Evolutionary conservation across 2,888 invertebrate genomes (phyloP).

Genomic region (Melolontha melolontha): DNA sequence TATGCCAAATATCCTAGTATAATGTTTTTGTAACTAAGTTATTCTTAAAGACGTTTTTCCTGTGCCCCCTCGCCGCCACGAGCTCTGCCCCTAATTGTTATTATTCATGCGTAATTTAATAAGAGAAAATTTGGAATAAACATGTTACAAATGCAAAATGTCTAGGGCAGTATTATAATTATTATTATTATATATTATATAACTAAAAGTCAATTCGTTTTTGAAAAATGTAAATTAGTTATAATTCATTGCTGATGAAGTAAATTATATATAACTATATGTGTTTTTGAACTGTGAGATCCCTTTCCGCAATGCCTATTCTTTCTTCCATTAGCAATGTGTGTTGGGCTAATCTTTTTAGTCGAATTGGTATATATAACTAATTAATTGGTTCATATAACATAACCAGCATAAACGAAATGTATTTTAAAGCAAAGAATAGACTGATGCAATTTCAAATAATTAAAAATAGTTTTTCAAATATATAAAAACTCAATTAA

Average conservation of each 20-base stretch:
- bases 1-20: constrained; percentile 64
- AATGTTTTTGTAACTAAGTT: constrained; percentile 56
- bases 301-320: constrained; percentile 35
- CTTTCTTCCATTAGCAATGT: constrained; percentile 10
- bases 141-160: constrained; percentile 57
- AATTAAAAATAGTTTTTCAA: too few species aligned
- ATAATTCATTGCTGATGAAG: constrained; percentile 63
- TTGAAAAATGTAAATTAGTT: constrained; percentile 65
- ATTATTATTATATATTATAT: constrained; percentile 37
- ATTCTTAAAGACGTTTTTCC: constrained; percentile 28
- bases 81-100: constrained; percentile 8
- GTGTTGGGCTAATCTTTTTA: neutral
- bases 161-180: constrained; percentile 60
- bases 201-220: constrained; percentile 63
- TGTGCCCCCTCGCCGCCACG: constrained; percentile 6
- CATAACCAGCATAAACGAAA: too few species aligned
- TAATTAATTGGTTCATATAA: too few species aligned
- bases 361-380: too few species aligned
- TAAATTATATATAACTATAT: constrained; percentile 60
- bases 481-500: too few species aligned
- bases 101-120: constrained; percentile 19
- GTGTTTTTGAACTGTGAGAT: constrained; percentile 65
- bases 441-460: too few species aligned
- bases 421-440: too few species aligned
- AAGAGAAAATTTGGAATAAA: constrained; percentile 46